Percentiles rank a stretch among this genome's conserved stretches.
Evolutionary conservation across 2,113 vertebrate species (phyloP).

Genomic region (Heptranchias perlo): DNA sequence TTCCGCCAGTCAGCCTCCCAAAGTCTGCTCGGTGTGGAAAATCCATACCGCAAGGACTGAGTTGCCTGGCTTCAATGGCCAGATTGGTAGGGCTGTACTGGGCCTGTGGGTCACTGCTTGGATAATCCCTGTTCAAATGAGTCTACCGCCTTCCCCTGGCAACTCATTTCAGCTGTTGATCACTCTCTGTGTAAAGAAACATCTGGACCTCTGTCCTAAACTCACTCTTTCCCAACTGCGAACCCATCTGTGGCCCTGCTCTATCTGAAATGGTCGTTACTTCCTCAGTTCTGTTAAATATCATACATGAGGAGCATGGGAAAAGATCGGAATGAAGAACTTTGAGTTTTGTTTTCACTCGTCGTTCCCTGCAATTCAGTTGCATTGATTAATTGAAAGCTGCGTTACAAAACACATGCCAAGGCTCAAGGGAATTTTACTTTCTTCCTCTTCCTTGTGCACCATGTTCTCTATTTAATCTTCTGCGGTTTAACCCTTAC

Average conservation of each 20-base stretch:
- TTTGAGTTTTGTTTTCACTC: not conserved
- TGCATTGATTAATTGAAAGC: not conserved
- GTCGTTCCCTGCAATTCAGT: not conserved
- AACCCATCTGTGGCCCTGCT: not conserved
- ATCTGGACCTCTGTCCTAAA: not conserved
- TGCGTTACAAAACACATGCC: not conserved
- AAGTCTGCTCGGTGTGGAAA: not conserved
- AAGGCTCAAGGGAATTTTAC: not conserved
- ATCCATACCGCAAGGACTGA: not conserved
- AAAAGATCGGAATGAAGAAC: not conserved
- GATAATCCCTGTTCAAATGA: not conserved
- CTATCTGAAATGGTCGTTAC: not conserved
- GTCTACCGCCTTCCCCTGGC: not conserved
- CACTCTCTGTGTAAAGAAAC: not conserved
- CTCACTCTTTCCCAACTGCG: too few species aligned
- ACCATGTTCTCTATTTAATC: not conserved
- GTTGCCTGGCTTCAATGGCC: not conserved
- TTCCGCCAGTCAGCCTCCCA: too few species aligned
- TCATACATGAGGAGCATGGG: not conserved
- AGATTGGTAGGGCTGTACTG: not conserved
- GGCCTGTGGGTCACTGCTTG: not conserved
- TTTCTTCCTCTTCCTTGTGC: not conserved
- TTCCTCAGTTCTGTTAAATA: not conserved
- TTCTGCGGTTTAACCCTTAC: not conserved
- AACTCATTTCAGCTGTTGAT: not conserved